Evolutionary conservation across 2,113 vertebrate genomes (phyloP).

Genomic region (Pedetes capensis): DNA sequence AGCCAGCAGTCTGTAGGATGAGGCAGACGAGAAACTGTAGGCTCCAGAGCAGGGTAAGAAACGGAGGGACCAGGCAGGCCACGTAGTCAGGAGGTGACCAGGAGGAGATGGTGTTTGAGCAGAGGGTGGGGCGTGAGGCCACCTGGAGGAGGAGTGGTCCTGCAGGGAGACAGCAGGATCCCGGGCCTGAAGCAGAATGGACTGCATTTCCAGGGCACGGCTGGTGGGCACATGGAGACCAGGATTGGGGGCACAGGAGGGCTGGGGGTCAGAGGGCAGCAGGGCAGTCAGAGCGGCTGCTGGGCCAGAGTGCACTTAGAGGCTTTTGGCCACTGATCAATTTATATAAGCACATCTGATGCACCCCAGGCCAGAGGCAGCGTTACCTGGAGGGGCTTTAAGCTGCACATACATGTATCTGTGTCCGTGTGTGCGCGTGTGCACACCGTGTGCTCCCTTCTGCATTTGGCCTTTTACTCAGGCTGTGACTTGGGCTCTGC

Average conservation of each 20-base stretch:
- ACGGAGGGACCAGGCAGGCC: neutral
- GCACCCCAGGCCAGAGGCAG: neutral
- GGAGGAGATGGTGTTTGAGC: neutral
- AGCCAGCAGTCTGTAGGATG: neutral
- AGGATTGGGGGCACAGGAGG: neutral
- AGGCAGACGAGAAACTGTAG: neutral
- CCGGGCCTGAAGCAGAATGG: neutral
- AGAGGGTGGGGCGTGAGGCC: neutral
- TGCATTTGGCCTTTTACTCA: neutral
- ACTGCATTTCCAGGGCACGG: neutral
- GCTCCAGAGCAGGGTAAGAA: neutral
- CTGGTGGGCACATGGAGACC: neutral
- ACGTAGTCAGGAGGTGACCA: neutral
- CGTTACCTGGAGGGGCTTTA: neutral
- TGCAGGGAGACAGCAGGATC: neutral
- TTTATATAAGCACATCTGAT: neutral
- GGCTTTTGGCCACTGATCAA: neutral
- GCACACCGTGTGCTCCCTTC: neutral
- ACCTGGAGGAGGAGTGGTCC: neutral
- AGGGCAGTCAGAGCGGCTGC: neutral
- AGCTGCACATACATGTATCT: rapidly evolving
- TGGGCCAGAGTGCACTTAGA: neutral
- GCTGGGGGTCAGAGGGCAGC: neutral
- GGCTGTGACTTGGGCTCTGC: neutral
- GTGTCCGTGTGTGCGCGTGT: neutral